Conservation (phyloP, 23 tunicate species). For the Aplidium turbinatum region DNA sequence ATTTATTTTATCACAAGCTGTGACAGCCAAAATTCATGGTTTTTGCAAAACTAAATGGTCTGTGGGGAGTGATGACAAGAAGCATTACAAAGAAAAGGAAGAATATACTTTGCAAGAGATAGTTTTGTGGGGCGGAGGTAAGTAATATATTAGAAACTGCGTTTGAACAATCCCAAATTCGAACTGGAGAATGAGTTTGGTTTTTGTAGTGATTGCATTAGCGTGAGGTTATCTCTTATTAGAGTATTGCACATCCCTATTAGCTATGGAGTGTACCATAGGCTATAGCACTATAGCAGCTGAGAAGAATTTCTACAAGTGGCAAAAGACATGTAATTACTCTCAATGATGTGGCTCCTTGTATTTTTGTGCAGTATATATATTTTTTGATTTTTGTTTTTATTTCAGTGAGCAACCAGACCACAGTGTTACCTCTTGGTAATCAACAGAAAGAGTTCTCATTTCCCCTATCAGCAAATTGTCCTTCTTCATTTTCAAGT, state of each 20-base stretch:
- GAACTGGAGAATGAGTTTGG: too few relatives aligned
- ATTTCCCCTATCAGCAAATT: neutral
- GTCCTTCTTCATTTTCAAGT: neutral
- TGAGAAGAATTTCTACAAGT: too few relatives aligned
- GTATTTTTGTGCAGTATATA: too few relatives aligned
- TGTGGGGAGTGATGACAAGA: constrained; percentile 51
- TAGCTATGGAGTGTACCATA: too few relatives aligned
- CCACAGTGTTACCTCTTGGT: neutral
- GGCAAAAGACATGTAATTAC: too few relatives aligned
- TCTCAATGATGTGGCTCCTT: too few relatives aligned
- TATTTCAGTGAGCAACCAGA: neutral
- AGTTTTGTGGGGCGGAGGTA: constrained; percentile 46
- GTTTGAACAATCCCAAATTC: too few relatives aligned
- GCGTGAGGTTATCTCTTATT: neutral
- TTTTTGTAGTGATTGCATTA: neutral
- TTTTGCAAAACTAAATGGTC: constrained; percentile 55
- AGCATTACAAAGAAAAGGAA: constrained; percentile 58
- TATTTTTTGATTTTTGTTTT: neutral
- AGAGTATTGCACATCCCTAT: too few relatives aligned
- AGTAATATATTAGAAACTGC: too few relatives aligned
- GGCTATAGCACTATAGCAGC: too few relatives aligned
- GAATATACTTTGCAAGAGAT: constrained; percentile 8
- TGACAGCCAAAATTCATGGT: constrained; percentile 15
- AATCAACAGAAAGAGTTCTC: neutral
- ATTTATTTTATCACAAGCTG: too few relatives aligned